Conservation (phyloP, 2,888 invertebrate species). For the Argyresthia albistria region DNA sequence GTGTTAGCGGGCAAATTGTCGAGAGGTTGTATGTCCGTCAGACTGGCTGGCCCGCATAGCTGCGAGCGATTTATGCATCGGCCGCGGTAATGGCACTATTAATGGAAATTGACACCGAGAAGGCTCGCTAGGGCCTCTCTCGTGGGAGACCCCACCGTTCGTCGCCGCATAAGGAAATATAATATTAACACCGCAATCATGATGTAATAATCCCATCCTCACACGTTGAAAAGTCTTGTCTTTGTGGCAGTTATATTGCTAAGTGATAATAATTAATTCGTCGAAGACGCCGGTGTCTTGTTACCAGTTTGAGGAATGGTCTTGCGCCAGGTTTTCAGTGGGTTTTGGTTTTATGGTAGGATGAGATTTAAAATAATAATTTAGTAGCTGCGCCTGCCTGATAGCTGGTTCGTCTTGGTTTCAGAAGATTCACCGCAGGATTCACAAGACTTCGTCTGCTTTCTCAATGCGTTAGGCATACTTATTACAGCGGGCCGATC, state of each 20-base stretch:
- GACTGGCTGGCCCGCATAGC: conserved; percentile 9
- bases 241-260: conserved; percentile 26
- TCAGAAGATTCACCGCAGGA: neutral
- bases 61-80: conserved; percentile 53
- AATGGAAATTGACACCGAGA: conserved; percentile 63
- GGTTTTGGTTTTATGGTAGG: too few relatives aligned
- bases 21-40: conserved; percentile 1
- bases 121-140: conserved; percentile 22
- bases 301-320: neutral
- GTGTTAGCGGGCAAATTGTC: conserved; percentile 16
- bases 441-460: neutral
- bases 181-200: conserved; percentile 58
- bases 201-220: conserved; percentile 54
- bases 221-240: conserved; percentile 42
- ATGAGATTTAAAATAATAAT: neutral
- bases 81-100: conserved; percentile 53
- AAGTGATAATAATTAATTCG: conserved; percentile 44
- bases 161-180: conserved; percentile 49
- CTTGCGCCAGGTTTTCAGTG: neutral
- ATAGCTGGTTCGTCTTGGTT: neutral
- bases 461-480: conserved; percentile 1
- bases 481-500: conserved; percentile 2
- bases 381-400: neutral
- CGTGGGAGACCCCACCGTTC: conserved; percentile 29
- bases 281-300: conserved; percentile 14